Evolutionary conservation across 2,888 invertebrate genomes (phyloP), one percentile per base, ranked within the genome.

Genomic region (Venustoraphidia nigricollis): DNA sequence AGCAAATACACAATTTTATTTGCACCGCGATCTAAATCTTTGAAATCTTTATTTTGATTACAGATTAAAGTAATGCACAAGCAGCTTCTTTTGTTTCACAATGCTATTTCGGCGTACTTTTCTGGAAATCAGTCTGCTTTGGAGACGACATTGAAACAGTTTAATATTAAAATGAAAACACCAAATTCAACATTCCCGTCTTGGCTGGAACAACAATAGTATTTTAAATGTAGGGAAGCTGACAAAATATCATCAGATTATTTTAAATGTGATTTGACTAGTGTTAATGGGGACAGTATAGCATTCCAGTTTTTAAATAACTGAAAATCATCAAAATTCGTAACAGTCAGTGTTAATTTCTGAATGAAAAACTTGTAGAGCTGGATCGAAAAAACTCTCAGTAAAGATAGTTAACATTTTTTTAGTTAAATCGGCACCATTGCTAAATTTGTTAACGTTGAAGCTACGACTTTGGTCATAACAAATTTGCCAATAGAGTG

Each of bases 41-140:
- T 38, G 2, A 38, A 47, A 41, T 34, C 35, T 47, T 36, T 52
- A 35, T 52, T 51, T 53, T 52, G 55, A 35, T 66, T 69, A n/a
- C 69, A 96, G 92, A 87, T 95, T 59, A 95, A 96, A 70, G 95
- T 96, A 57, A 95, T 97, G 95, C 94, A 95, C 70, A 96, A 96
- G 66, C 96, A 97, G 66, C 72, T 97, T 54, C 73, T 95, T 48
- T 70, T 97, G 57, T 90, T 96, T 68, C 95, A 97, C 70, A 95
- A 95, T 70, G 96, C 96, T 2, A 83, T 95, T 50, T 88, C 94
- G 36, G 94, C 95, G 8, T 97, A 95, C 71, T 96, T 95, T 71
- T 91, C 93, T 59, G 95, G 96, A 47, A 97, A 97, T 73, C 90
- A 91, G 65, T 79, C 83, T 52, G 90, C 92, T 52, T 70, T 97